Conservation (phyloP, 2,888 invertebrate species). For the Heteromurus nitidus region DNA sequence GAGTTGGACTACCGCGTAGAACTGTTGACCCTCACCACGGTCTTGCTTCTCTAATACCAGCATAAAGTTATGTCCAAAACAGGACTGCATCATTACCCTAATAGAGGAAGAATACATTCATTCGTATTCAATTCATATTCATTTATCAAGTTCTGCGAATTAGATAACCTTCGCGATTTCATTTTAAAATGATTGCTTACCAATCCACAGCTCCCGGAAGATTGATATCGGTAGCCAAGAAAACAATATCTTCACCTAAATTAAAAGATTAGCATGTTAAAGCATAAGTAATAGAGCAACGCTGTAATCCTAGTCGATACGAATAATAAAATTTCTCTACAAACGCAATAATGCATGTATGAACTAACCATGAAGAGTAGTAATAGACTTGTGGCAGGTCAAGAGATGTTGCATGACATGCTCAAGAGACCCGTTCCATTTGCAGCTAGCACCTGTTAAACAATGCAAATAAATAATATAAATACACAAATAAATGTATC, state of each 20-base stretch:
- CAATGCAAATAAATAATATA: too few species aligned
- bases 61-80: slow-evolving; percentile 99
- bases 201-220: slow-evolving; percentile 99
- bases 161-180: not conserved
- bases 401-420: slow-evolving; percentile 99
- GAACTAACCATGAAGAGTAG: slow-evolving; percentile 90
- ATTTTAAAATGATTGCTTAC: slow-evolving; percentile 75
- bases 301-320: too few species aligned
- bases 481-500: too few species aligned
- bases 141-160: not conserved
- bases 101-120: not conserved
- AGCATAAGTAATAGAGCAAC: too few species aligned
- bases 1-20: slow-evolving; percentile 98
- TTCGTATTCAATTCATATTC: not conserved
- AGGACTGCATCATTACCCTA: slow-evolving; percentile 99
- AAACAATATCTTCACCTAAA: slow-evolving; percentile 97
- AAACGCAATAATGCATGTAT: slow-evolving; percentile 3
- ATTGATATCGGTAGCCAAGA: slow-evolving; percentile 99
- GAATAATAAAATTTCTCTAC: too few species aligned
- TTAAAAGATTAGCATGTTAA: slow-evolving; percentile 33
- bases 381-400: slow-evolving; percentile 98
- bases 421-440: slow-evolving; percentile 98
- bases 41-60: slow-evolving; percentile 98
- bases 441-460: slow-evolving; percentile 95
- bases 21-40: slow-evolving; percentile 97